A percentile compares a stretch with the other conserved stretches of the same genome.
Conservation (phyloP, 2,797 vertebrate genomes). For the Crocodylus rhombifer region DNA sequence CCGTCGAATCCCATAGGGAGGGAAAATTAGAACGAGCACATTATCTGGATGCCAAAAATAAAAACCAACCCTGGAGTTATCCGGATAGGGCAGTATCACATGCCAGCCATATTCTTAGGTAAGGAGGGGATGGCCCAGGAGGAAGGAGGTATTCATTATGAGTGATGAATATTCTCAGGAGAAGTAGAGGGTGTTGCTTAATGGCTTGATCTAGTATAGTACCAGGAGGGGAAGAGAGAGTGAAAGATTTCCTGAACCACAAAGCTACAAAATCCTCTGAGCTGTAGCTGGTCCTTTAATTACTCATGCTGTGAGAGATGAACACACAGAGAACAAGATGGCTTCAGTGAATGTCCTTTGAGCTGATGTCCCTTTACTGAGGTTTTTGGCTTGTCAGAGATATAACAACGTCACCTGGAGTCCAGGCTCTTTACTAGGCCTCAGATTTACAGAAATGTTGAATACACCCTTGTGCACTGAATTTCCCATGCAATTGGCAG, state of each 20-base stretch:
- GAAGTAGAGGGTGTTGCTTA: constrained; percentile 63
- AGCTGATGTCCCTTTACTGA: constrained; percentile 32
- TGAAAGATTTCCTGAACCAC: constrained; percentile 42
- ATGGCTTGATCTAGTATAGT: constrained; percentile 63
- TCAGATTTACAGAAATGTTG: neutral
- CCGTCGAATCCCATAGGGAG: constrained; percentile 1
- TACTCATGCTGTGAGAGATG: constrained; percentile 39
- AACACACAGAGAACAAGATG: constrained; percentile 33
- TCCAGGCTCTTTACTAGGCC: neutral
- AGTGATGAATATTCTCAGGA: constrained; percentile 70
- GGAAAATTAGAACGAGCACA: neutral
- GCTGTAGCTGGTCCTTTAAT: constrained; percentile 63
- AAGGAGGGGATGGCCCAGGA: constrained; percentile 50
- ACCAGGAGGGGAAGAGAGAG: constrained; percentile 29
- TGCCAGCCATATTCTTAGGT: constrained; percentile 13
- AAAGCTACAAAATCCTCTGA: constrained; percentile 51
- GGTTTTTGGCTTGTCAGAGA: constrained; percentile 37
- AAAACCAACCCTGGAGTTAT: constrained; percentile 36
- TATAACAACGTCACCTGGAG: constrained; percentile 39
- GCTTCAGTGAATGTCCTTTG: constrained; percentile 58
- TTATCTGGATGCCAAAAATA: constrained; percentile 26
- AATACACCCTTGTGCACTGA: neutral
- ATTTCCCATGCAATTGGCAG: neutral
- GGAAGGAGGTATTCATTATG: constrained; percentile 58
- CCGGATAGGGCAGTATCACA: neutral